Evolutionary conservation across 2,888 invertebrate genomes (phyloP), one percentile per base, ranked within the genome.

Genomic region (Heliconius charithonia): DNA sequence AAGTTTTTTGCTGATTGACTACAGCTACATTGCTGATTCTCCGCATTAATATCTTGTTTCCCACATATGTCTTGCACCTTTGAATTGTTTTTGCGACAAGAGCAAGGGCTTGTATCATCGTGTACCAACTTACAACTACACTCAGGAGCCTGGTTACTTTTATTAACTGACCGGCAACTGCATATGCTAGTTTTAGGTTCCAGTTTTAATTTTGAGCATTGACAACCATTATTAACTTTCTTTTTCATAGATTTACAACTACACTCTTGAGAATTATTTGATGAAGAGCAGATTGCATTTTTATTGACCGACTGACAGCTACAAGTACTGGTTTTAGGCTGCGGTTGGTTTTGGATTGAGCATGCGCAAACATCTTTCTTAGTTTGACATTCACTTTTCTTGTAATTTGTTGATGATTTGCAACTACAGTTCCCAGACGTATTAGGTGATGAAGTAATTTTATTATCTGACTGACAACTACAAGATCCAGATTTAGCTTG

Each of bases 61-160:
- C 37, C 19, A 22, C 32, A 62, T 74, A 19, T 13, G 45, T 63
- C 27, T 41, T 29, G 32, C 37, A 59, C 32, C 32, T 59, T 59
- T 22, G 45, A 22, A 45, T 63, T 45, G 19, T 4, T 16, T 74
- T 74, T 63, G 27, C 27, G 41, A 65, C 74, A 74, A 63, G 45
- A 22, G 65, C 74, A 63, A 27, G 63, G 22, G 29, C 19, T 45
- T 45, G 37, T 10, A 37, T 65, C 41, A 22, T 63, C 27, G 6
- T 41, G 12, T 56, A 56, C 29, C 13, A 41, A 63, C 12, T 62
- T 59, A 25, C 74, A 74, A 22, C 12, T 25, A 12, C 74, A 74
- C n/a, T 22, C 29, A 6, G 22, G 25, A 6, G 12, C 72, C n/a
- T 72, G 29, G n/a, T 72, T 29, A 59, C 19, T 27, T 59, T 32